Base-by-base conservation (phyloP, 64 coral and sea anemone genomes). In the Porites australiensis region DNA sequence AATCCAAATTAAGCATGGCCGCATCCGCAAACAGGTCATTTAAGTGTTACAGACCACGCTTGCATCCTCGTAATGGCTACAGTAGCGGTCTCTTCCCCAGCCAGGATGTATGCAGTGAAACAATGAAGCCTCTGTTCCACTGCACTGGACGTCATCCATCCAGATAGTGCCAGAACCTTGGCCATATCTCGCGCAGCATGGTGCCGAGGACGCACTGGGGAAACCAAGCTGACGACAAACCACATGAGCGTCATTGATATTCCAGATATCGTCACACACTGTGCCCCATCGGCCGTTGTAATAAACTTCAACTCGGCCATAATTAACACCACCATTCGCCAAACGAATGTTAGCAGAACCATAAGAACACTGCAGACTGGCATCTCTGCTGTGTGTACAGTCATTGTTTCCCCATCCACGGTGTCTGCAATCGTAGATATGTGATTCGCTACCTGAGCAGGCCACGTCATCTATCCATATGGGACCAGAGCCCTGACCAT, bases 281-380 rank as follows among this genome's bases (percentile, higher is more conserved):
- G 81, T 84, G 18, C 81, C 81, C 87, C 87, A 88, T 5, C 37
- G 19, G 20, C 87, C 87, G 21, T 16, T 9, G 19, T 63, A 8
- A 43, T 76, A 75, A 75, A 88, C 37, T 58, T 88, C 87, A 45
- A 88, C 72, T 19, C 71, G 84, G 68, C 84, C 84, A 75, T 48
- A 62, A 16, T 65, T 18, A 50, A 19, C 15, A 0, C 37, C 37
- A 8, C 81, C 64, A 4, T 23, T 57, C 8, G 4, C 60, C 23
- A 84, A 49, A 18, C 58, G 64, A 50, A 37, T 37, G 27, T 37
- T 37, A 37, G 27, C 27, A 1, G 27, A 37, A 18, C 44, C 73
- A 48, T 48, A 16, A 4, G 45, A 7, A 15, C 66, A 86, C 4
- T 10, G 50, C 48, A 86, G 64, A 70, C 66, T 7, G 51, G 83